Evolutionary conservation across 2,113 vertebrate species (phyloP).

Genomic region (Nannospalax galili): DNA sequence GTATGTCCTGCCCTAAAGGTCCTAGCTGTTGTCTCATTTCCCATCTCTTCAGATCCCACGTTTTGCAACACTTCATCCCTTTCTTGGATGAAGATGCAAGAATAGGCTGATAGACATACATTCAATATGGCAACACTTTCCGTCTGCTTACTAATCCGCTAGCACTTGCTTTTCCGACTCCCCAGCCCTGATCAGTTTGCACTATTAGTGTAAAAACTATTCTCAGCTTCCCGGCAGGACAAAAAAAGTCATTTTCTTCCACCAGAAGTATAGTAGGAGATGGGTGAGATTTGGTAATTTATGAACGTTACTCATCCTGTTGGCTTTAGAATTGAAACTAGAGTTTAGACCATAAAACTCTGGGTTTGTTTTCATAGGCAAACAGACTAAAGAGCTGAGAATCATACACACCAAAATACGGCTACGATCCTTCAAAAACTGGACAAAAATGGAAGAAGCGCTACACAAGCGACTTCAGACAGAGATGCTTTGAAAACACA

Average conservation of each 20-base stretch:
- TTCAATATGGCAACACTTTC: background rate
- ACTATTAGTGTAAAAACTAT: background rate
- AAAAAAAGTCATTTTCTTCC: background rate
- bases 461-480: constrained; percentile 65
- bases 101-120: background rate
- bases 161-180: background rate
- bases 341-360: background rate
- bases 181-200: background rate
- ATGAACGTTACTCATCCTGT: background rate
- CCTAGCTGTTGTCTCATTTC: constrained; percentile 54
- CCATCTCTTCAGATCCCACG: constrained; percentile 43
- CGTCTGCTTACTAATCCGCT: background rate
- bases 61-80: background rate
- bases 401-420: background rate
- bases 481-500: constrained; percentile 80
- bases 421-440: constrained; percentile 6
- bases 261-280: background rate
- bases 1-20: constrained; percentile 47
- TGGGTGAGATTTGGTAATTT: background rate
- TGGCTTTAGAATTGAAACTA: background rate
- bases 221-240: background rate
- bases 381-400: background rate
- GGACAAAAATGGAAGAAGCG: constrained; percentile 62
- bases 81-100: constrained; percentile 46
- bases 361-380: background rate